phyloP scores from a whole-genome alignment of 2,797 vertebrate species.

The Kryptopterus vitreolus region DNA sequence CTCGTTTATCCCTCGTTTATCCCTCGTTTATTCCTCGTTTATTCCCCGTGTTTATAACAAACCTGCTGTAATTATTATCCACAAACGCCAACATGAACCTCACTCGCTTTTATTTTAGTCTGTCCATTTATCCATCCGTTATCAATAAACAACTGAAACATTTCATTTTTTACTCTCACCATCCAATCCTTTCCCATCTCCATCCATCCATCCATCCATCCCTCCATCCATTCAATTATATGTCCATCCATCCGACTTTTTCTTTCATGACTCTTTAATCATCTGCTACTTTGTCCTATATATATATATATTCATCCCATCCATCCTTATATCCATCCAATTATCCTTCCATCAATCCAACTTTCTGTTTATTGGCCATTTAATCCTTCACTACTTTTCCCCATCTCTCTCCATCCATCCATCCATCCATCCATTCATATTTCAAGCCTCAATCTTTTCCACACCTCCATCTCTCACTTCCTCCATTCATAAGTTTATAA shows the following conservation, averaged over 20 bases:
- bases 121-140: neutral
- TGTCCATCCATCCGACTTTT: neutral
- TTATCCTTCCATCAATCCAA: too few species aligned
- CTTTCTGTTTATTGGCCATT: too few species aligned
- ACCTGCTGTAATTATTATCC: neutral
- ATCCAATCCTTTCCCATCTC: too few species aligned
- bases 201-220: neutral
- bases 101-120: conserved; percentile 3
- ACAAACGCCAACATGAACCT: too few species aligned
- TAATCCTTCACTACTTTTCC: too few species aligned
- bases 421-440: neutral
- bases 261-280: too few species aligned
- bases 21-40: neutral
- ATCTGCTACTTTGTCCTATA: too few species aligned
- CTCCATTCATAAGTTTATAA: neutral
- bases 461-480: neutral
- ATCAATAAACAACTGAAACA: too few species aligned
- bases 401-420: neutral
- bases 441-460: too few species aligned
- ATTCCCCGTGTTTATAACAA: neutral
- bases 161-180: neutral
- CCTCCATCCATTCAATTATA: neutral
- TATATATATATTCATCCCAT: too few species aligned
- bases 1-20: neutral
- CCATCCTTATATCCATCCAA: too few species aligned